Evolutionary conservation across 1,140 invertebrate species (phyloP), one percentile per base, ranked within the genome.

Genomic region (Eubasilissa regina): DNA sequence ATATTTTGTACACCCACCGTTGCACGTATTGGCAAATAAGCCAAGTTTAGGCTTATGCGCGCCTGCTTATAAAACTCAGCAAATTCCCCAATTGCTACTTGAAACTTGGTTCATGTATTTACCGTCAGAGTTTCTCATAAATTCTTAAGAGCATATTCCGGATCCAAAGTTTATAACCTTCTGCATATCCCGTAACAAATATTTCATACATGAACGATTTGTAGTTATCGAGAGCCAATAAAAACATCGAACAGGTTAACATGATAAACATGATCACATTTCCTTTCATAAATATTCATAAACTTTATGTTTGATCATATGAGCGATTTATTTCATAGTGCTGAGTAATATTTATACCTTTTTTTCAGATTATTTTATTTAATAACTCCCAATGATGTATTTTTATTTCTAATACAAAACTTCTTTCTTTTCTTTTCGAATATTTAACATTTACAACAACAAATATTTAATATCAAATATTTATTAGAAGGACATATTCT

Each of bases 41-140:
- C 73, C 45, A 80, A 80, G 72, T 80, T 80, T 80, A 80, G 70
- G 66, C 72, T 75, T 74, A 79, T 74, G 58, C 51, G 45, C 44
- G 58, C 47, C 68, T 74, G 75, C 78, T 80, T 80, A 77, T 35
- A 77, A 82, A 82, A 82, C 70, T 82, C 78, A 13, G 76, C 48
- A 64, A 80, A 82, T 82, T 81, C 79, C 75, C 80, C 80, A 73
- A 79, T 78, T 82, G 73, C 78, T 77, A 68, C 81, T 82, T 77
- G 75, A 80, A 82, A 82, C 53, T 82, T 82, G 66, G 66, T 60
- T 80, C 74, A 19, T 48, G 75, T 80, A 80, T 82, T 82, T 82
- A 82, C 81, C 47, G 81, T 51, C 60, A 68, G 78, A 78, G 58
- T 78, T 75, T 35, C n/a, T 45, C 66, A 68, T 80, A 82, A 82